Evolutionary conservation across 2,888 invertebrate species (phyloP).

Genomic region (Desoria tigrina): DNA sequence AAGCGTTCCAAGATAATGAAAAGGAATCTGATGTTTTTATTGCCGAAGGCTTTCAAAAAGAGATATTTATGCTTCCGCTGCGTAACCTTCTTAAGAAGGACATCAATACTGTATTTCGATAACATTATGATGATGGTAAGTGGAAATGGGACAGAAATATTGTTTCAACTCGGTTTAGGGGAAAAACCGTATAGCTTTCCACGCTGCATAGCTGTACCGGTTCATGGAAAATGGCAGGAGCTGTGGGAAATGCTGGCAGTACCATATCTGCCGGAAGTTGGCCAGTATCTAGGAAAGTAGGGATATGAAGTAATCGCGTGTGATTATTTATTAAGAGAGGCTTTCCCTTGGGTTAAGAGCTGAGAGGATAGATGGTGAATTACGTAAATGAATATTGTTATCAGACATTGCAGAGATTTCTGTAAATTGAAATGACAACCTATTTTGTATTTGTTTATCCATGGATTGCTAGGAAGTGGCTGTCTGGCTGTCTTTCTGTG

Average conservation of each 20-base stretch:
- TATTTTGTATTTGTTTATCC: background rate
- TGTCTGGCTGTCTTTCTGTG: background rate
- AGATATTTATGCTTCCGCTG: background rate
- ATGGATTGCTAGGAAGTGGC: background rate
- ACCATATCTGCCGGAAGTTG: background rate
- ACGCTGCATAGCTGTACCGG: no score
- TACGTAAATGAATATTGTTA: no score
- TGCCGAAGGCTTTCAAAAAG: conserved; percentile 10
- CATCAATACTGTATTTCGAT: background rate
- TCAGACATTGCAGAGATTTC: no score
- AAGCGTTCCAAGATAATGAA: conserved; percentile 4
- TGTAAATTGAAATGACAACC: background rate
- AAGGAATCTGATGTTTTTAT: conserved; percentile 4
- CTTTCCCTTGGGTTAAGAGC: no score
- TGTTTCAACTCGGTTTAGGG: no score
- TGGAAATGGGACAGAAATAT: no score
- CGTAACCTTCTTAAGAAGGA: background rate
- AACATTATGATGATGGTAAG: no score
- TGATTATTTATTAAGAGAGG: background rate
- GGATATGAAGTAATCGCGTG: conserved; percentile 5
- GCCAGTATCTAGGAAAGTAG: background rate
- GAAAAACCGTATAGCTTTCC: no score
- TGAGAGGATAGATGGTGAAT: no score
- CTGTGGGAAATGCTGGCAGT: no score
- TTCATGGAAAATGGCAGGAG: no score